These are phyloP conservation scores for Plectropomus leopardus DNA, from an alignment of 2,113 vertebrate genomes.

Conservation along the genomic window DNA sequence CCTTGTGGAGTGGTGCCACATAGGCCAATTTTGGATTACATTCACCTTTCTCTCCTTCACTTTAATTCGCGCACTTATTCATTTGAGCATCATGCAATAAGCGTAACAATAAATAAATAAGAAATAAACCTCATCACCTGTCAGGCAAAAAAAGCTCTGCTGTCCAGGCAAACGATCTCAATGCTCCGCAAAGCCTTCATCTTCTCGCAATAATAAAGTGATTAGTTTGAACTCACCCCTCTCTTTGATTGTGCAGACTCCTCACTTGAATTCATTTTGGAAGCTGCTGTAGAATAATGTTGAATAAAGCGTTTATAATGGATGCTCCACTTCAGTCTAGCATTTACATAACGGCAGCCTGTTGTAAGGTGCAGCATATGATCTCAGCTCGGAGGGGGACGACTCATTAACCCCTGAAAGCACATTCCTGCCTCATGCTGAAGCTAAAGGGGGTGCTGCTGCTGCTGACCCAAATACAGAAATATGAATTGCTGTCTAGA, in stretches of 20 bases:
- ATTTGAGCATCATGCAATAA: not conserved
- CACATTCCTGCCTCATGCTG: slow-evolving; percentile 42
- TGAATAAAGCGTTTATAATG: slow-evolving; percentile 12
- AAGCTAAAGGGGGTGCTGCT: slow-evolving; percentile 11
- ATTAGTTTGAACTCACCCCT: slow-evolving; percentile 53
- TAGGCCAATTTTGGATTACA: not conserved
- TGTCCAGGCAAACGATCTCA: not conserved
- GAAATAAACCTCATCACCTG: not conserved
- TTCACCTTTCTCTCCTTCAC: not conserved
- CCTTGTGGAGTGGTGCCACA: not conserved
- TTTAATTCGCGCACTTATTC: not conserved
- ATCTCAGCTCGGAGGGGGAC: slow-evolving; percentile 18
- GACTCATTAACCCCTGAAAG: slow-evolving; percentile 28
- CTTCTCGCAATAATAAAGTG: no score
- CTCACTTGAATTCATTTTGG: slow-evolving; percentile 59
- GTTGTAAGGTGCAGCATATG: slow-evolving; percentile 65
- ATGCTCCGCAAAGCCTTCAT: not conserved
- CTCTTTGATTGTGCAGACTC: slow-evolving; percentile 36
- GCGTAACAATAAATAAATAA: not conserved
- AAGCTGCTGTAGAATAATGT: not conserved
- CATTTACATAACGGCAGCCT: slow-evolving; percentile 16
- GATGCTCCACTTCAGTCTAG: slow-evolving; percentile 13
- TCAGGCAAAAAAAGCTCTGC: no score
- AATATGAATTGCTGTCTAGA: slow-evolving; percentile 5
- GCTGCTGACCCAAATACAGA: slow-evolving; percentile 38